phyloP scores from a whole-genome alignment of 2,113 vertebrate species.

The Tetraodon nigroviridis region DNA sequence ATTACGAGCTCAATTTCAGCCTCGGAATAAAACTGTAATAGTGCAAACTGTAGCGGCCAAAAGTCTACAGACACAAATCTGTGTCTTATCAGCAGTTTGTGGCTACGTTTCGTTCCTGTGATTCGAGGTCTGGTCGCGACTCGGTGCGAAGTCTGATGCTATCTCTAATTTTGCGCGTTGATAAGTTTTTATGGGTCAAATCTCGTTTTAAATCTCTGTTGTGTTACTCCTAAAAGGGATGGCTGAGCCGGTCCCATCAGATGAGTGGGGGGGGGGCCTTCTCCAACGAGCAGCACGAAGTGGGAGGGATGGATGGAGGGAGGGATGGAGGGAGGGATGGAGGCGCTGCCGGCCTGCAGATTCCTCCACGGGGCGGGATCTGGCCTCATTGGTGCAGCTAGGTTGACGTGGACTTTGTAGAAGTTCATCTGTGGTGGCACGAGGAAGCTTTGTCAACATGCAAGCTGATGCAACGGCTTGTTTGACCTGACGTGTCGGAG shows the following conservation, averaged over 20 bases:
- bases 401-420: constrained; percentile 77
- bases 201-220: too few species aligned
- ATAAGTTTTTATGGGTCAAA: too few species aligned
- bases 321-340: constrained; percentile 43
- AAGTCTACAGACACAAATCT: not conserved
- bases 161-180: too few species aligned
- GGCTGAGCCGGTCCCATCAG: too few species aligned
- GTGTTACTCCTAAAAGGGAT: too few species aligned
- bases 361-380: constrained; percentile 47
- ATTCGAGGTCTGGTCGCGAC: constrained; percentile 7
- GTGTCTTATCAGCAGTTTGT: not conserved
- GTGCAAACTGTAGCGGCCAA: too few species aligned
- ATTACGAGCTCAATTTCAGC: too few species aligned
- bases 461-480: constrained; percentile 12
- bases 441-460: constrained; percentile 25
- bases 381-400: constrained; percentile 36
- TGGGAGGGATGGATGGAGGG: constrained; percentile 43
- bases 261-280: not conserved
- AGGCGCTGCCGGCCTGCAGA: constrained; percentile 25
- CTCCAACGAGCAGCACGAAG: constrained; percentile 31
- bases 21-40: not conserved
- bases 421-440: constrained; percentile 31
- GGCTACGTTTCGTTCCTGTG: constrained; percentile 24
- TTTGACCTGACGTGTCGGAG: constrained; percentile 32
- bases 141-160: too few species aligned